These are phyloP conservation scores for Dryadula phaetusa DNA, from an alignment of 2,888 invertebrate species.

Conservation along the genomic window DNA sequence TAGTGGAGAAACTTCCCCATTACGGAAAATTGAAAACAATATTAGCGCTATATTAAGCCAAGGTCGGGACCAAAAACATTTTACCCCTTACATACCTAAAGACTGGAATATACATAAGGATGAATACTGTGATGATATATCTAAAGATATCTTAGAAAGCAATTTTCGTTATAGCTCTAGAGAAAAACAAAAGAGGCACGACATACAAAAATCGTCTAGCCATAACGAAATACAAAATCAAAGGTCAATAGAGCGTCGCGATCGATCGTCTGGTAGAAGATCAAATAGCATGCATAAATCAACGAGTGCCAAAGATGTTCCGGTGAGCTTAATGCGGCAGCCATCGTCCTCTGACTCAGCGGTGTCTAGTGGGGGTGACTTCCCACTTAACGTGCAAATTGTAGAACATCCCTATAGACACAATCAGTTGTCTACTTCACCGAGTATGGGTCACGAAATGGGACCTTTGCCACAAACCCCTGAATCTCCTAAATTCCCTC, in stretches of 20 bases:
- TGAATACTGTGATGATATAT: slow-evolving; percentile 82
- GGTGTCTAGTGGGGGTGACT: slow-evolving; percentile 83
- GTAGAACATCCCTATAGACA: slow-evolving; percentile 84
- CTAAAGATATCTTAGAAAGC: slow-evolving; percentile 80
- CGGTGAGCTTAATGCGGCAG: slow-evolving; percentile 82
- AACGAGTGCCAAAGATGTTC: slow-evolving; percentile 89
- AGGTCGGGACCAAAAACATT: slow-evolving; percentile 82
- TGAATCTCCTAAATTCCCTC: slow-evolving; percentile 86
- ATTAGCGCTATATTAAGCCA: slow-evolving; percentile 88
- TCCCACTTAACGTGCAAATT: slow-evolving; percentile 87
- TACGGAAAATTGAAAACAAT: slow-evolving; percentile 89
- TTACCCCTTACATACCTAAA: slow-evolving; percentile 81
- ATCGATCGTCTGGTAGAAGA: slow-evolving; percentile 76
- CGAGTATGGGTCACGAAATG: slow-evolving; percentile 71
- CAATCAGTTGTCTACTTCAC: slow-evolving; percentile 74
- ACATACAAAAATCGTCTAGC: slow-evolving; percentile 86
- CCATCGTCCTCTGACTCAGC: slow-evolving; percentile 81
- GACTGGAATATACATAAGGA: slow-evolving; percentile 85
- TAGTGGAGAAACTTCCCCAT: slow-evolving; percentile 86
- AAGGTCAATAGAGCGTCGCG: slow-evolving; percentile 78
- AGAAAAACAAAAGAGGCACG: slow-evolving; percentile 81
- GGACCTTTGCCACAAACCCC: slow-evolving; percentile 80
- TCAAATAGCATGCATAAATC: slow-evolving; percentile 89
- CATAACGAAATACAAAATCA: slow-evolving; percentile 85
- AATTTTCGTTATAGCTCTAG: slow-evolving; percentile 82